Evolutionary conservation across 1,140 invertebrate species (phyloP), one percentile per base, ranked within the genome.

Genomic region (Teleopsis dalmanni): DNA sequence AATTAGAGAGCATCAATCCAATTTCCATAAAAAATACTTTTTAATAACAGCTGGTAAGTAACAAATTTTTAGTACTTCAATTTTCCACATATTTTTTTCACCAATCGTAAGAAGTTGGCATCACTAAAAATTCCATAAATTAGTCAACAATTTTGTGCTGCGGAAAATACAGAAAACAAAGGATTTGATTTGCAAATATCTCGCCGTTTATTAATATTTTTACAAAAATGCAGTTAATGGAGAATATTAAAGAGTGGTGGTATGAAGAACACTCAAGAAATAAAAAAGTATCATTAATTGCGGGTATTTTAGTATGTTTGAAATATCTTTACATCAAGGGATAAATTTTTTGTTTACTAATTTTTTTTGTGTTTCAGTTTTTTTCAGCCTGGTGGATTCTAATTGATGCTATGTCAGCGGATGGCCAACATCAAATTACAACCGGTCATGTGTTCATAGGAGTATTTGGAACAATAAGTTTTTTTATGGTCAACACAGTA

Each of bases 361-460:
- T 40, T 19, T 34, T 55, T 9, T 50, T 44, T 18, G 16, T 21
- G 18, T 53, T 18, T 2, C 35, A 67, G 93, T 98, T 98, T 74
- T 95, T 92, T 59, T 75, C 82, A 51, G 95, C 94, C 27, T 98
- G 95, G 94, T 99, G 96, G 95, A 83, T 95, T 42, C 87, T 95
- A 41, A 96, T 98, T 63, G 95, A 98, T 77, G 90, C 92, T 19
- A 85, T 90, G 48, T 82, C 86, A 7, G 79, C 81, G 5, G 87
- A 90, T 69, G 62, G 60, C 1, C 44, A 56, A 16, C 65, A 68
- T 31, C 65, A 77, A 26, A 83, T 87, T 4, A 72, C 75, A 48
- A 79, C 87, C 22, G 84, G 88, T 13, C 95, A 94, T 72, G 85
- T 93, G 65, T 81, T 95, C n/a, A 95, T 93, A 70, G 95, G 95